Conservation (phyloP, 2,797 vertebrate genomes). For the Brotula barbata region DNA sequence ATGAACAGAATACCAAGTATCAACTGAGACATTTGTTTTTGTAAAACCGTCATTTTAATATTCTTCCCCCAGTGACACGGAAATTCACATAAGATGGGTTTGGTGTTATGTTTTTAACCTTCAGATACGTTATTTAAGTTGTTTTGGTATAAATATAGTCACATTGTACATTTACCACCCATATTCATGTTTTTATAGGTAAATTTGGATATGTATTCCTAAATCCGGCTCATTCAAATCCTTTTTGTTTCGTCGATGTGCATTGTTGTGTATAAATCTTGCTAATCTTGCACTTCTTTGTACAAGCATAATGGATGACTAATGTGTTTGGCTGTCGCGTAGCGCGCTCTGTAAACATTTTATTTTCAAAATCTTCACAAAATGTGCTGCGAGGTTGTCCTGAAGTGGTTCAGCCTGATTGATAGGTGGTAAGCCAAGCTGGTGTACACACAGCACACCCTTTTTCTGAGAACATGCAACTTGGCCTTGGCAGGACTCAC, state of each 20-base stretch:
- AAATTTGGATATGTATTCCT: constrained; percentile 27
- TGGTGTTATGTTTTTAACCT: neutral
- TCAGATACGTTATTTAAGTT: neutral
- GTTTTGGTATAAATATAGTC: neutral
- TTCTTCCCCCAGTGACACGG: constrained; percentile 24
- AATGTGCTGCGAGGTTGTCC: constrained; percentile 29
- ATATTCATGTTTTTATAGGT: neutral
- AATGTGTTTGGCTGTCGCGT: neutral
- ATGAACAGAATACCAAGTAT: constrained; percentile 39
- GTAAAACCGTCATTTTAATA: neutral
- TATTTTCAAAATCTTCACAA: constrained; percentile 24
- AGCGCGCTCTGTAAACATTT: constrained; percentile 13
- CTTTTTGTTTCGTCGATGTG: neutral
- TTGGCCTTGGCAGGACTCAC: constrained; percentile 49
- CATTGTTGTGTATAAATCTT: neutral
- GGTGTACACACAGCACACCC: constrained; percentile 53
- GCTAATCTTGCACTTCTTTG: neutral
- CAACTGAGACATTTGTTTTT: constrained; percentile 26
- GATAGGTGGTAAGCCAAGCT: constrained; percentile 54
- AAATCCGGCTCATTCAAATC: neutral
- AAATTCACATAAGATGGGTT: constrained; percentile 13
- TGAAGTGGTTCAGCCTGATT: constrained; percentile 59
- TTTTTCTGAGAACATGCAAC: constrained; percentile 61
- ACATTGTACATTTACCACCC: neutral
- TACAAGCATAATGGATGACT: neutral